phyloP scores from a whole-genome alignment of 2,888 invertebrate genomes.

The Sphaerophoria taeniata region DNA sequence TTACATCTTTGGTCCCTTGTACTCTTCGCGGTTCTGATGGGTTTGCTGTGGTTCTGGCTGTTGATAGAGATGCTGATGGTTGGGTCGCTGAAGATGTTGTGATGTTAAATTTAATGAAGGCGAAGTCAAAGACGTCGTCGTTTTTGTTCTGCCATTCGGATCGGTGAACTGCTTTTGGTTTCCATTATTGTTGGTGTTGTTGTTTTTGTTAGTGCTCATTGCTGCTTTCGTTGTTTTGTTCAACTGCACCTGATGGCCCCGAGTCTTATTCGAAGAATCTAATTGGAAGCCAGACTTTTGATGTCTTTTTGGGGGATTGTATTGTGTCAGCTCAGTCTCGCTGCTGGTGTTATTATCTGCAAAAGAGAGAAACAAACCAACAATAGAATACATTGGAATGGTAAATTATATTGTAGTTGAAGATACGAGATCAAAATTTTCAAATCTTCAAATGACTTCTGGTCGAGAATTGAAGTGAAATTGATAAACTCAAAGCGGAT shows the following conservation, averaged over 20 bases:
- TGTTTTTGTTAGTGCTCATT: conserved; percentile 60
- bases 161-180: conserved; percentile 67
- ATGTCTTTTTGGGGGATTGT: conserved; percentile 52
- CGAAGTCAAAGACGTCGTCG: conserved; percentile 80
- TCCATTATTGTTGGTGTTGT: conserved; percentile 56
- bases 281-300: conserved; percentile 78
- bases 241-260: conserved; percentile 76
- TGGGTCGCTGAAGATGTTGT: conserved; percentile 46
- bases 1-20: conserved; percentile 81
- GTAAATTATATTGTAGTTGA: conserved; percentile 17
- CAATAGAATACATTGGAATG: conserved; percentile 8
- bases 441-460: conserved; percentile 14
- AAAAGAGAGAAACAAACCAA: not conserved
- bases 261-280: conserved; percentile 78
- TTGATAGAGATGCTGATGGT: conserved; percentile 54
- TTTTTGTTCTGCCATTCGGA: conserved; percentile 79
- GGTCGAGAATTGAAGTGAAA: conserved; percentile 20
- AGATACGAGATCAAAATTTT: not conserved
- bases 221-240: conserved; percentile 48
- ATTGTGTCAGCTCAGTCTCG: conserved; percentile 55
- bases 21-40: conserved; percentile 73
- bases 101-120: conserved; percentile 80
- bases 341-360: conserved; percentile 49
- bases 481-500: conserved; percentile 40
- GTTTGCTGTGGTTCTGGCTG: conserved; percentile 59